Conservation (phyloP, 2,888 invertebrate species). For the Argynnis bischoffii region DNA sequence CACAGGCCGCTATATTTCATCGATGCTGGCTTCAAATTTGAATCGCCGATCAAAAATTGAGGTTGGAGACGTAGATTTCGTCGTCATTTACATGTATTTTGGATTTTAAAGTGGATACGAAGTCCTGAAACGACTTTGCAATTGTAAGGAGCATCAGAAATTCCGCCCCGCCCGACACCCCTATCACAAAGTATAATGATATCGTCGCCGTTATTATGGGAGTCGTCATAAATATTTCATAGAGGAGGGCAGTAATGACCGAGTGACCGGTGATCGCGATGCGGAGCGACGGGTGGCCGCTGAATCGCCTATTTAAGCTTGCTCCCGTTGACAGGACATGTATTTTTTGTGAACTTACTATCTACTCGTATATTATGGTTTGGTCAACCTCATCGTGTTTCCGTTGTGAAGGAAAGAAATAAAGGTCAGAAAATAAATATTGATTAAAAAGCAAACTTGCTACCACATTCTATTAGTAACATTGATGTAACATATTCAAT, state of each 20-base stretch:
- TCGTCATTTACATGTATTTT: slow-evolving; percentile 61
- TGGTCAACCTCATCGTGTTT: not conserved
- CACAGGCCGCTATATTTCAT: slow-evolving; percentile 51
- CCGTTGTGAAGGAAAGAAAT: not conserved
- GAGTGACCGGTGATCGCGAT: slow-evolving; percentile 68
- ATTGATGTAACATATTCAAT: too few species aligned
- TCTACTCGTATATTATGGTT: too few species aligned
- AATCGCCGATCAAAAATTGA: slow-evolving; percentile 25
- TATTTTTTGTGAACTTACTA: slow-evolving; percentile 7
- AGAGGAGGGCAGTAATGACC: slow-evolving; percentile 80
- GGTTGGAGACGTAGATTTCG: slow-evolving; percentile 33
- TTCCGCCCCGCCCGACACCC: slow-evolving; percentile 81
- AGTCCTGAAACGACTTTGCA: slow-evolving; percentile 72
- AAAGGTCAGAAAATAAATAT: not conserved
- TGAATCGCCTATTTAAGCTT: slow-evolving; percentile 22
- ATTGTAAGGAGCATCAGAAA: slow-evolving; percentile 81
- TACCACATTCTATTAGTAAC: not conserved
- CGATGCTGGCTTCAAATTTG: slow-evolving; percentile 41
- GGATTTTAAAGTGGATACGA: slow-evolving; percentile 56
- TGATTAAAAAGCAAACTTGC: not conserved
- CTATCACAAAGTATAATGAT: slow-evolving; percentile 84
- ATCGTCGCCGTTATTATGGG: slow-evolving; percentile 81
- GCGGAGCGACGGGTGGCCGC: slow-evolving; percentile 48
- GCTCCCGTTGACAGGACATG: not conserved
- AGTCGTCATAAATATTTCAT: slow-evolving; percentile 83